Base-by-base conservation (phyloP, 2,888 invertebrate species). In the Seira ritae region DNA sequence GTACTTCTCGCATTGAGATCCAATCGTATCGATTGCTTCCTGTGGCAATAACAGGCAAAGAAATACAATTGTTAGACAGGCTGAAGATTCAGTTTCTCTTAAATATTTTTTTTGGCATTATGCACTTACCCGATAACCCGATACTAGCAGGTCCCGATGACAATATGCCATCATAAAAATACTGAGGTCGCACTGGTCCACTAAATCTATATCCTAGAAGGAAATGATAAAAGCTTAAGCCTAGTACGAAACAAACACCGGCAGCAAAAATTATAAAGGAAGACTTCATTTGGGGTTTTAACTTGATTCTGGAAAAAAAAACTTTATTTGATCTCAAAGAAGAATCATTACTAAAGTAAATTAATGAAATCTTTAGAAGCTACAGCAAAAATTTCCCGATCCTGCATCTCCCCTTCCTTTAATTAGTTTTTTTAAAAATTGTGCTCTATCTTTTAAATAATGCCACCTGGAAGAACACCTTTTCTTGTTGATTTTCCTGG, bases 1-100 rank as follows among this genome's bases (percentile, higher is more conserved):
- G 70, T 31, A 80, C 71, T 20, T 87, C 87, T 22, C 77, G 75
- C 65, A 87, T 70, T 20, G 81, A 79, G 62, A 86, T 81, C 65
- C 67, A 83, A 12, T 71, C 74, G 50, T 74, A 72, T 20, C 65
- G 50, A 3, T 60, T 24, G n/a, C 17, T 50, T 76, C 20, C 20
- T 50, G 12, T 23, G 17, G 1, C 19, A 31, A 50, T 72, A 6
- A 1, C 46, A 66, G 24, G 4, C 67, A 65, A 12, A 55, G 65
- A 23, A 20, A n/a, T 22, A 46, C 37, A 42, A n/a, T n/a, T 24
- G 23, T 1, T 24, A n/a, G 3, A 55, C 4, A 72, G 1, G 4
- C 24, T 23, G 20, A 50, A 20, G 10, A 17, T 6, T n/a, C 10
- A 62, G 62, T 6, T 17, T 62, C 17, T 6, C 4, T n/a, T n/a